These are phyloP conservation scores for Elaphurus davidianus DNA, from an alignment of 2,113 vertebrate genomes.

Conservation along the genomic window DNA sequence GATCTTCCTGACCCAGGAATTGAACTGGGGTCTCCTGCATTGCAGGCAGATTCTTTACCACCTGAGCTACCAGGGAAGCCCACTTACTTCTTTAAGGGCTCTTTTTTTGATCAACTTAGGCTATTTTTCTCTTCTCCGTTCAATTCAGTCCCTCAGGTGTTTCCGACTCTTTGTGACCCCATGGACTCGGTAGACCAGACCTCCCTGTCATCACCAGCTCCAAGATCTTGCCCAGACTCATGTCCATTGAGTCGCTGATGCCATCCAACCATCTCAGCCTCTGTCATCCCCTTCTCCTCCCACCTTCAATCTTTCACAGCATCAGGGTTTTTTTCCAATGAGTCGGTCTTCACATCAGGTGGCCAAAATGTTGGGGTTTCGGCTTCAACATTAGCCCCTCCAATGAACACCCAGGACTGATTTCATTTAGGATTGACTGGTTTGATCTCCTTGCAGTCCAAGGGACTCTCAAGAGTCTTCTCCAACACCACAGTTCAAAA, in stretches of 20 bases:
- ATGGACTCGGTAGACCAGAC: background rate
- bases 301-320: background rate
- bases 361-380: background rate
- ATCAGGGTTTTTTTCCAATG: background rate
- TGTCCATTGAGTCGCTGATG: background rate
- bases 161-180: background rate
- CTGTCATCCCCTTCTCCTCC: background rate
- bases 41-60: background rate
- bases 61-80: background rate
- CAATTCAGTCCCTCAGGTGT: background rate
- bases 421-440: background rate
- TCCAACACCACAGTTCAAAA: background rate
- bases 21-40: background rate
- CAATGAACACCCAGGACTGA: background rate
- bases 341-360: background rate
- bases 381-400: background rate
- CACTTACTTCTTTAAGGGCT: background rate
- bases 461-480: background rate
- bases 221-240: background rate
- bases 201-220: background rate
- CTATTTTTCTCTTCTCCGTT: background rate
- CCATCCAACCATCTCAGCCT: background rate
- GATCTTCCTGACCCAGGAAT: background rate
- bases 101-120: background rate
- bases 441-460: background rate